Percentiles rank a stretch among this genome's conserved stretches.
Evolutionary conservation across 2,888 invertebrate species (phyloP).

Genomic region (Chelonus formosanus): DNA sequence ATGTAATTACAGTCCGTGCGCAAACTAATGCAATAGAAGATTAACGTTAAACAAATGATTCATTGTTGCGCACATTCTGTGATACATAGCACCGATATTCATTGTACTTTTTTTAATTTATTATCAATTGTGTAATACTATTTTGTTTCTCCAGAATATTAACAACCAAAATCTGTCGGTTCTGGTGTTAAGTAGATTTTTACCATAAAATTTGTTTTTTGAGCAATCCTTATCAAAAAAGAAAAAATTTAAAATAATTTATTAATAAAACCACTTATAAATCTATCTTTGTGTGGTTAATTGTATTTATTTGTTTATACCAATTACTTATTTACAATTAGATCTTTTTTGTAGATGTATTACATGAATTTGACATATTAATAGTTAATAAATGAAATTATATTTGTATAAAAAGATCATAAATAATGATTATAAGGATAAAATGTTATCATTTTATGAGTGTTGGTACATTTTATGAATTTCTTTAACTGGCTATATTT

Average conservation of each 20-base stretch:
- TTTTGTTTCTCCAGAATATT: slow-evolving; percentile 49
- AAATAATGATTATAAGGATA: no score
- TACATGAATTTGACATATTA: no score
- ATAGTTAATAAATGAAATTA: no score
- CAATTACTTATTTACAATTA: no score
- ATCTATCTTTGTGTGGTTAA: slow-evolving; percentile 49
- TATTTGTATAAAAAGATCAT: no score
- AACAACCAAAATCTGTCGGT: slow-evolving; percentile 57
- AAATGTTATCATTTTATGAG: no score
- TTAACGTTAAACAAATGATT: slow-evolving; percentile 26
- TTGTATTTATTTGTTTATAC: slow-evolving; percentile 9
- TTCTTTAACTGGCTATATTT: no score
- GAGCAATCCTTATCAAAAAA: slow-evolving; percentile 60
- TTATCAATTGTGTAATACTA: slow-evolving; percentile 30
- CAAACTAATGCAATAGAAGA: slow-evolving; percentile 39
- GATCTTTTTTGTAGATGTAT: no score
- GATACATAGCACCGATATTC: slow-evolving; percentile 56
- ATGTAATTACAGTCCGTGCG: slow-evolving; percentile 57
- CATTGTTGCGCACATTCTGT: slow-evolving; percentile 58
- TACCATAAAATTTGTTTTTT: slow-evolving; percentile 62
- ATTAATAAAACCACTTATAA: slow-evolving; percentile 65
- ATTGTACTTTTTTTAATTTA: slow-evolving; percentile 58
- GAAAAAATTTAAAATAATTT: slow-evolving; percentile 60
- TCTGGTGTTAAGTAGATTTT: slow-evolving; percentile 59
- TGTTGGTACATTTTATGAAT: no score